Evolutionary conservation across 2,113 vertebrate species (phyloP), one percentile per base, ranked within the genome.

Genomic region (Phyllopteryx taeniolatus): DNA sequence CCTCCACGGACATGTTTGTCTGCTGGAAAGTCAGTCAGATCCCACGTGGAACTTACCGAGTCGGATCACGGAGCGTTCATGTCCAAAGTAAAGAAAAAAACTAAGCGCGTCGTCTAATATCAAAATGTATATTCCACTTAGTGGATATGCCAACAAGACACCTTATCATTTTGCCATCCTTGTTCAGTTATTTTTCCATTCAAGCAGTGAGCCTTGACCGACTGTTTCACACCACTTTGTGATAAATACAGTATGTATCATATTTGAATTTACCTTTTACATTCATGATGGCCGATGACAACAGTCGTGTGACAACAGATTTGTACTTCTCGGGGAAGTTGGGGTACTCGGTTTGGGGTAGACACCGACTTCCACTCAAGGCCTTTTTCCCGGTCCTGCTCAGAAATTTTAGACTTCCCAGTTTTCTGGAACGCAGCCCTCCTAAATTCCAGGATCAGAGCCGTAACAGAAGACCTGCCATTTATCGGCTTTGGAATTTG

Each of bases 1-100:
- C 31, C n/a, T 3, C 62, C 62, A 71, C 73, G 67, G 79, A 80
- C 70, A 57, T 68, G 53, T 65, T 65, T 65, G 62, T 47, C 43
- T 11, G 8, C 35, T 42, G 61, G 17, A 17, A 63, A 63, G 35
- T 35, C 19, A 14, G 39, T 42, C 57, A 31, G 6, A 33, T 60
- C 13, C 57, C 27, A 60, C 6, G 31, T 61, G 62, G 62, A 64
- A 64, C 20, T 22, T 1, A 11, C 10, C 8, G n/a, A 19, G 62
- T n/a, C 4, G 9, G 61, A 12, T 12, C 33, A 1, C 3, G 3
- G 62, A n/a, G 62, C 11, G 13, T 66, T 66, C 12, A 39, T n/a
- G 39, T 11, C 6, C 5, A 65, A 65, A 46, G 62, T 43, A 64
- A 64, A 64, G 8, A 11, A 43, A n/a, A 5, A 43, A n/a, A 43